Evolutionary conservation across 2,113 vertebrate species (phyloP).

Genomic region (Entomyzon cyanotis): DNA sequence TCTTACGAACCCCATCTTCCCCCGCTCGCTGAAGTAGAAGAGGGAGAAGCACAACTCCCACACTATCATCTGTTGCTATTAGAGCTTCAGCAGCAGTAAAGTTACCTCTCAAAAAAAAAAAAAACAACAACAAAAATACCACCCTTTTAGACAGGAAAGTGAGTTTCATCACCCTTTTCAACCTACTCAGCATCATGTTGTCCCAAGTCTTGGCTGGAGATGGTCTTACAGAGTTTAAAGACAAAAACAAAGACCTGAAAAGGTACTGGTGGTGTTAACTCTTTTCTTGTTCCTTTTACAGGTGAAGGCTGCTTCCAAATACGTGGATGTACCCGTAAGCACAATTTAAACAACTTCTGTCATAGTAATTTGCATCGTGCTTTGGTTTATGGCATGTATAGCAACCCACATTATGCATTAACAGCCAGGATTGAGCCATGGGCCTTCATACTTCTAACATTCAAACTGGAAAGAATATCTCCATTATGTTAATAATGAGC

Average conservation of each 20-base stretch:
- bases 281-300: conserved; percentile 73
- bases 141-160: neutral
- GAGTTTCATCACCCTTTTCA: conserved; percentile 6
- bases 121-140: conserved; percentile 36
- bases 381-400: conserved; percentile 35
- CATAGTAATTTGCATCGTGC: conserved; percentile 4
- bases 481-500: conserved; percentile 30
- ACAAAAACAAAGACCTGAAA: neutral
- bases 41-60: conserved; percentile 19
- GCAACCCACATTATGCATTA: conserved; percentile 4
- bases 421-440: neutral
- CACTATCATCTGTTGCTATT: conserved; percentile 64
- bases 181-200: neutral
- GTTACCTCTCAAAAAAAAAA: conserved; percentile 17
- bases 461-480: conserved; percentile 25
- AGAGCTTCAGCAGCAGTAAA: conserved; percentile 24
- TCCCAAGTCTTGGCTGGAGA: neutral
- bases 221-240: neutral
- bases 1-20: neutral
- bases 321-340: conserved; percentile 99
- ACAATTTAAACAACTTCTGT: conserved; percentile 67
- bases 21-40: conserved; percentile 23
- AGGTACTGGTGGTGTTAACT: neutral
- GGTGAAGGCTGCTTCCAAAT: conserved; percentile 99
- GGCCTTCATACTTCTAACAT: conserved; percentile 13